These are phyloP conservation scores for Melieria omissa DNA, from an alignment of 2,888 invertebrate species.

Conservation along the genomic window DNA sequence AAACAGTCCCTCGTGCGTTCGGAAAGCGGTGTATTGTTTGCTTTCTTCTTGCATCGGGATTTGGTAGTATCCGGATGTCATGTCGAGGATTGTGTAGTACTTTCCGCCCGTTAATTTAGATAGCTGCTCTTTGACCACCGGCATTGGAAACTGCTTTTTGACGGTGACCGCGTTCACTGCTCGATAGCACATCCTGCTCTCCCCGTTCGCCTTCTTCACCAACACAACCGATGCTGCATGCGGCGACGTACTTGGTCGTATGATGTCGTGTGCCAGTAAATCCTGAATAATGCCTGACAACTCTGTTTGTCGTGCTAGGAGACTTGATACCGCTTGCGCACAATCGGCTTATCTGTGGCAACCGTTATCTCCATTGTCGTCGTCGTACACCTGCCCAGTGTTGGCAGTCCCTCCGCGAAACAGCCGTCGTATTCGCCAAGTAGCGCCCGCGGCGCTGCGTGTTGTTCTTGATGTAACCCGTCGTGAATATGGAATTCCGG, in stretches of 20 bases:
- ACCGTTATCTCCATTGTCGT: conserved; percentile 24
- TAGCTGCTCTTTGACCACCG: not conserved
- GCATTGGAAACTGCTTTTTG: conserved; percentile 12
- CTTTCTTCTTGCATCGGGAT: too few relatives aligned
- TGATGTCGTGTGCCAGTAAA: conserved; percentile 27
- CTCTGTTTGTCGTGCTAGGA: conserved; percentile 11
- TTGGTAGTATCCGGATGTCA: too few relatives aligned
- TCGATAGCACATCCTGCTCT: conserved; percentile 39
- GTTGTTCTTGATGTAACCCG: too few relatives aligned
- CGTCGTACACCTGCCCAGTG: conserved; percentile 3
- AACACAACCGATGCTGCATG: conserved; percentile 37
- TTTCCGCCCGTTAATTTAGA: too few relatives aligned
- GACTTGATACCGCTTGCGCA: conserved; percentile 32
- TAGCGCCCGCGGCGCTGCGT: too few relatives aligned
- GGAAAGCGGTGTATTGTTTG: too few relatives aligned
- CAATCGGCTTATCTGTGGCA: conserved; percentile 4
- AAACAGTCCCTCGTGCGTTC: too few relatives aligned
- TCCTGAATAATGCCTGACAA: conserved; percentile 24
- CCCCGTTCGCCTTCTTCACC: conserved; percentile 32
- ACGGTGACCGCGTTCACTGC: conserved; percentile 28
- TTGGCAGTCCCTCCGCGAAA: not conserved
- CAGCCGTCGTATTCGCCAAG: not conserved
- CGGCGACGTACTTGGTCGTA: conserved; percentile 31
- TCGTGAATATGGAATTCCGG: too few relatives aligned
- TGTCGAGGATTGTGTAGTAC: too few relatives aligned